Percentiles rank a stretch among this genome's conserved stretches.
phyloP scores from a whole-genome alignment of 2,113 vertebrate species.

The Thamnaconus septentrionalis region DNA sequence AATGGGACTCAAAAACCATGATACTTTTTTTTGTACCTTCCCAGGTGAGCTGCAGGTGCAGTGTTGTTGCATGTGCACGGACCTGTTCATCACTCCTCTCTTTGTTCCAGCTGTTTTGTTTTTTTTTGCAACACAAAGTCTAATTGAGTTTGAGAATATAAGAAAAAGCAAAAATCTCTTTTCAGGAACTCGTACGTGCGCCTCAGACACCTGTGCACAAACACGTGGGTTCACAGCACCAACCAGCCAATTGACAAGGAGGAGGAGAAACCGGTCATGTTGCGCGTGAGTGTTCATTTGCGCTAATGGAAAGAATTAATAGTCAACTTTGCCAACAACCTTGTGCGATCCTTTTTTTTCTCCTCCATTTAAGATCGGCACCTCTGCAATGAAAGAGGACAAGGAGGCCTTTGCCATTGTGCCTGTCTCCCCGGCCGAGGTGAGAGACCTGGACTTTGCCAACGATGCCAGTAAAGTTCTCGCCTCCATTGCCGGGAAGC shows the following conservation, averaged over 20 bases:
- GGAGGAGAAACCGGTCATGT: conserved; percentile 97
- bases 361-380: conserved; percentile 84
- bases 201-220: conserved; percentile 96
- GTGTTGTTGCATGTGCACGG: too few relatives aligned
- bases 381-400: conserved; percentile 94
- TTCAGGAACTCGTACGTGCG: conserved; percentile 95
- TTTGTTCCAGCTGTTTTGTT: too few relatives aligned
- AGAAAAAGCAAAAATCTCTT: conserved; percentile 10
- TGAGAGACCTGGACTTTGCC: conserved; percentile 96
- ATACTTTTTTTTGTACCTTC: too few relatives aligned
- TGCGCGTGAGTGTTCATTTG: conserved; percentile 79
- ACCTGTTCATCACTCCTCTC: too few relatives aligned
- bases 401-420: conserved; percentile 98
- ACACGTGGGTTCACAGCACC: conserved; percentile 99
- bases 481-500: conserved; percentile 94
- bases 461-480: conserved; percentile 98
- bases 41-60: too few relatives aligned
- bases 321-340: neutral
- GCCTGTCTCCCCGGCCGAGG: conserved; percentile 95
- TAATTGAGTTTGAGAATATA: neutral
- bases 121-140: too few relatives aligned
- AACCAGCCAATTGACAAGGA: conserved; percentile 99
- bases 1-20: too few relatives aligned
- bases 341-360: neutral
- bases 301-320: neutral